Conservation (phyloP, 1,140 invertebrate genomes). For the Lepidurus apus region DNA sequence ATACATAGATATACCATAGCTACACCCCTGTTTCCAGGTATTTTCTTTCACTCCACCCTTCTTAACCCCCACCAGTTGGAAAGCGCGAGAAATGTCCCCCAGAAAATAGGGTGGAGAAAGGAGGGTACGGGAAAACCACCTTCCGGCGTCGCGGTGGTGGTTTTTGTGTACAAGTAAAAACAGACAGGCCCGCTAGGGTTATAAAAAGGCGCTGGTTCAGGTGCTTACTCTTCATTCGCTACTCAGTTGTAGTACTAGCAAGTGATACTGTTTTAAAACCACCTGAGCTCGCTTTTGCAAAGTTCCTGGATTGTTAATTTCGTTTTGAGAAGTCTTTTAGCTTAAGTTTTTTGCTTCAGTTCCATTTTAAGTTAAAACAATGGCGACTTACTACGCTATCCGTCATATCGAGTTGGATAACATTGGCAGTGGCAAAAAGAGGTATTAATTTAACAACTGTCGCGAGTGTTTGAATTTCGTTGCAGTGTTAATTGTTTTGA, state of each 20-base stretch:
- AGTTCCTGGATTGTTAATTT: background rate
- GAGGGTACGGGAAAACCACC: background rate
- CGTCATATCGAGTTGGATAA: constrained; percentile 28
- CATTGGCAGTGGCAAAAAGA: constrained; percentile 31
- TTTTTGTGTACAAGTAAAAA: background rate
- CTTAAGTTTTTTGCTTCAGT: background rate
- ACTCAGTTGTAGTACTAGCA: background rate
- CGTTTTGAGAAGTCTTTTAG: background rate
- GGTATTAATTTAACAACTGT: background rate
- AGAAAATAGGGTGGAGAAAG: background rate
- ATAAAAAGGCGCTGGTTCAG: background rate
- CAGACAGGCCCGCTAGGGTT: background rate
- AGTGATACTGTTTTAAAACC: background rate
- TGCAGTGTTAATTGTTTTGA: background rate
- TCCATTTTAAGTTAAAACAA: background rate
- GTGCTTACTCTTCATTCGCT: constrained; percentile 3
- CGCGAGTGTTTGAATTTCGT: background rate
- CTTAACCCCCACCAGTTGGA: background rate
- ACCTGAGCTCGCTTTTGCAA: background rate
- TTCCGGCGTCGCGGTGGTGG: constrained; percentile 9
- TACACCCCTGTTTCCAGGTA: background rate
- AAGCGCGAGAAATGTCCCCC: background rate
- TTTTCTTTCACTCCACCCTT: background rate
- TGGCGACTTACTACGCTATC: constrained; percentile 31
- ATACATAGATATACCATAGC: background rate